Evolutionary conservation across 2,888 invertebrate species (phyloP).

Genomic region (Cordilura impudica): DNA sequence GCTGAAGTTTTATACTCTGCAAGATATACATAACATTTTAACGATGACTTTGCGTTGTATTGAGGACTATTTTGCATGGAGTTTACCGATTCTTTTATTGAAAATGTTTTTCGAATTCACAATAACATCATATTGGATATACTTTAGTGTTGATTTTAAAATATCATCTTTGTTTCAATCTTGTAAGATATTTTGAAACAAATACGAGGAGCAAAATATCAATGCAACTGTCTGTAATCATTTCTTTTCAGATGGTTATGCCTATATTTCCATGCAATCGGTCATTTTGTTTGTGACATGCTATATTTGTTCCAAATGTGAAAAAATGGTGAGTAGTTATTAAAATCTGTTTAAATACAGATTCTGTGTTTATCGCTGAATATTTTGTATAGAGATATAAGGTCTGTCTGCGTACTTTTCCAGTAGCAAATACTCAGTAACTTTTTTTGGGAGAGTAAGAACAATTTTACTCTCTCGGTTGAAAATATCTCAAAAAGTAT

Average conservation of each 20-base stretch:
- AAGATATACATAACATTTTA: slow-evolving; percentile 67
- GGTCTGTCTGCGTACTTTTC: too few relatives aligned
- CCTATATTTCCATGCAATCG: slow-evolving; percentile 29
- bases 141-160: slow-evolving; percentile 53
- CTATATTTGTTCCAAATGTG: slow-evolving; percentile 68
- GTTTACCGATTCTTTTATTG: slow-evolving; percentile 65
- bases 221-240: too few relatives aligned
- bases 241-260: slow-evolving; percentile 38
- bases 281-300: slow-evolving; percentile 63
- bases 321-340: slow-evolving; percentile 53
- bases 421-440: too few relatives aligned
- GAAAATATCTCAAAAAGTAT: too few relatives aligned
- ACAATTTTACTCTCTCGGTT: too few relatives aligned
- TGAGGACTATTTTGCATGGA: slow-evolving; percentile 67
- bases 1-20: slow-evolving; percentile 48
- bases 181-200: slow-evolving; percentile 36
- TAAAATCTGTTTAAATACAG: too few relatives aligned
- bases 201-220: not conserved
- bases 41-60: slow-evolving; percentile 64
- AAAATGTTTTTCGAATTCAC: slow-evolving; percentile 68
- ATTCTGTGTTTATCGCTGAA: too few relatives aligned
- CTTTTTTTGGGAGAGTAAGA: too few relatives aligned
- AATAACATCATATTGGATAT: slow-evolving; percentile 68
- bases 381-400: too few relatives aligned
- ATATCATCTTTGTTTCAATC: slow-evolving; percentile 35